These are phyloP conservation scores for Tinea trinotella DNA, from an alignment of 2,888 invertebrate genomes.

Conservation along the genomic window DNA sequence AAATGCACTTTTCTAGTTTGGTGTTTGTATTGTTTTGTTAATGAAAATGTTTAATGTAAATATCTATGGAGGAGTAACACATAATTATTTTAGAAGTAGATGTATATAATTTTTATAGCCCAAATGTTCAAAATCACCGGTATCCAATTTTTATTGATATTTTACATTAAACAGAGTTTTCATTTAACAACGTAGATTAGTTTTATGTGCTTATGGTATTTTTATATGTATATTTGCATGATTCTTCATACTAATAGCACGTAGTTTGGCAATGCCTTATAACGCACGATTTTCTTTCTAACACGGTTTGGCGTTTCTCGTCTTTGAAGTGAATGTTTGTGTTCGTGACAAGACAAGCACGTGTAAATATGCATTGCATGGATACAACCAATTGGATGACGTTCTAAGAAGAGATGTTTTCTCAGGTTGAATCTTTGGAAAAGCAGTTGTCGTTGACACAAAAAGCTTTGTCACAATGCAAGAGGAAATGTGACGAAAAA, in stretches of 20 bases:
- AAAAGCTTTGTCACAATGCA: constrained; percentile 66
- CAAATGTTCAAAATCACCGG: too few species aligned
- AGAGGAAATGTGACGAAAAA: constrained; percentile 69
- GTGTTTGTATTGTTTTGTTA: background rate
- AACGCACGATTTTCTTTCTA: constrained; percentile 25
- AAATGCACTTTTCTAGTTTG: background rate
- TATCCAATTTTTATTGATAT: too few species aligned
- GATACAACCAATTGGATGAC: constrained; percentile 25
- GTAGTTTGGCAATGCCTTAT: background rate
- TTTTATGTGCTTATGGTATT: background rate
- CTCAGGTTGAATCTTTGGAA: constrained; percentile 73
- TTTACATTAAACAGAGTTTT: too few species aligned
- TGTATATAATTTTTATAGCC: too few species aligned
- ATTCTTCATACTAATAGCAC: background rate
- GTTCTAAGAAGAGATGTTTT: constrained; percentile 61
- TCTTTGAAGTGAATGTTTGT: constrained; percentile 23
- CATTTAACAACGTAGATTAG: background rate
- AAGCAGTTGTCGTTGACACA: constrained; percentile 70
- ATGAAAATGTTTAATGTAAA: background rate
- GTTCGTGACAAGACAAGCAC: constrained; percentile 26
- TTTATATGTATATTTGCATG: constrained; percentile 1
- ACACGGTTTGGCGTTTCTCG: constrained; percentile 26
- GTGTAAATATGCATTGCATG: constrained; percentile 46
- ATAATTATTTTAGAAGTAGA: too few species aligned
- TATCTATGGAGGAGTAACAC: too few species aligned